These are phyloP conservation scores for Neosalanx taihuensis DNA, from an alignment of 2,797 vertebrate species.

Conservation along the genomic window DNA sequence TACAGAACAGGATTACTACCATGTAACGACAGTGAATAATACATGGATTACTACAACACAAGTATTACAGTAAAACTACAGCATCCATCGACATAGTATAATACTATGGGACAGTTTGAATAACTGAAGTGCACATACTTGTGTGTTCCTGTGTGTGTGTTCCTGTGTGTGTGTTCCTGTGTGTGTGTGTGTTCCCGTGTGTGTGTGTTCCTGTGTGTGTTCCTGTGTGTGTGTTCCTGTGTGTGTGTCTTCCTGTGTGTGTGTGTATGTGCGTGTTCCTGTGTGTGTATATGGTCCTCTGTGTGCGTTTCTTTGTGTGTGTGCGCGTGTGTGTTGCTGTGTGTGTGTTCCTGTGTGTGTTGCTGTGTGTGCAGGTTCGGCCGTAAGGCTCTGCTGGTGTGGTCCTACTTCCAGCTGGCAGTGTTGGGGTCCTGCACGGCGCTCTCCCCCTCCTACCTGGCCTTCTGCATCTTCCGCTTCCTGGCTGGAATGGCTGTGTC, in stretches of 20 bases:
- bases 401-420: constrained; percentile 73
- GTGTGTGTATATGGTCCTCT: too few relatives aligned
- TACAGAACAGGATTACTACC: too few relatives aligned
- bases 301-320: neutral
- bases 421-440: constrained; percentile 64
- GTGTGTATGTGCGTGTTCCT: too few relatives aligned
- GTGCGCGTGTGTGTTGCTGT: neutral
- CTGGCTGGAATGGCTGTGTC: constrained; percentile 80
- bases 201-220: neutral
- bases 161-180: neutral
- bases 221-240: neutral
- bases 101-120: too few relatives aligned
- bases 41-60: too few relatives aligned
- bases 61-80: too few relatives aligned
- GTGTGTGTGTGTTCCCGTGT: neutral
- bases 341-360: neutral
- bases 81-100: too few relatives aligned
- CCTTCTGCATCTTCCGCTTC: constrained; percentile 80
- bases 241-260: neutral
- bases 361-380: constrained; percentile 62
- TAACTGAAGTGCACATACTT: neutral
- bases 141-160: neutral
- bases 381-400: constrained; percentile 65
- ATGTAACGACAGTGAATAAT: too few relatives aligned
- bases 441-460: constrained; percentile 70